These are phyloP conservation scores for Cygnus olor DNA, from an alignment of 2,797 vertebrate genomes.

Conservation along the genomic window DNA sequence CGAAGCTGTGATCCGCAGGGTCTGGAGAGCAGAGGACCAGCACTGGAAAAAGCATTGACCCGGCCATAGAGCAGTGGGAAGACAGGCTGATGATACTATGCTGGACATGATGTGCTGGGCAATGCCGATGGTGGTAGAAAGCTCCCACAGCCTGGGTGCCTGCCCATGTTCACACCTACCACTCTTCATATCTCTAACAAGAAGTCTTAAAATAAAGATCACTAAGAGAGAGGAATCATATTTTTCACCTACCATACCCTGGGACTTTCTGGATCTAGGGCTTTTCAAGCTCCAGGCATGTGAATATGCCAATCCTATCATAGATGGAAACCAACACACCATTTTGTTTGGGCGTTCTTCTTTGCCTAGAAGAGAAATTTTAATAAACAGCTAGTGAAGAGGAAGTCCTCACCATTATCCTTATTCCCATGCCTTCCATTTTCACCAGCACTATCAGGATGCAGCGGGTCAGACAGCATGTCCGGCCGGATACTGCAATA, in stretches of 20 bases:
- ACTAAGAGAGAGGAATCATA: neutral
- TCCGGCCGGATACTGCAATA: neutral
- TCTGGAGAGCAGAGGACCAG: neutral
- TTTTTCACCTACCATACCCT: neutral
- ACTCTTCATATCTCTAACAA: neutral
- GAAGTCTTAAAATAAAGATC: neutral
- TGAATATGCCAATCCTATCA: too few species aligned
- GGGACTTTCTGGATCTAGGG: neutral
- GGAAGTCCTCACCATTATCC: neutral
- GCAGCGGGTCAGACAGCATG: neutral
- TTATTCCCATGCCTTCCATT: neutral
- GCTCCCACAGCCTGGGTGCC: neutral
- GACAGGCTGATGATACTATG: neutral
- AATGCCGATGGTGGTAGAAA: neutral
- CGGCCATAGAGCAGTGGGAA: neutral
- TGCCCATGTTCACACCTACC: neutral
- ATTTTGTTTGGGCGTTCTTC: neutral
- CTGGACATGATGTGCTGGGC: neutral
- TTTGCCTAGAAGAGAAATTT: neutral
- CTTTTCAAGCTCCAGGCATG: neutral
- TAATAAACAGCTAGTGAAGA: neutral
- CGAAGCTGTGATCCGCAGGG: neutral
- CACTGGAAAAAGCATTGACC: neutral
- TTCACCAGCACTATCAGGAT: neutral
- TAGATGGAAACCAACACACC: neutral